Evolutionary conservation across 2,888 invertebrate species (phyloP).

Genomic region (Eupithecia subfuscata): DNA sequence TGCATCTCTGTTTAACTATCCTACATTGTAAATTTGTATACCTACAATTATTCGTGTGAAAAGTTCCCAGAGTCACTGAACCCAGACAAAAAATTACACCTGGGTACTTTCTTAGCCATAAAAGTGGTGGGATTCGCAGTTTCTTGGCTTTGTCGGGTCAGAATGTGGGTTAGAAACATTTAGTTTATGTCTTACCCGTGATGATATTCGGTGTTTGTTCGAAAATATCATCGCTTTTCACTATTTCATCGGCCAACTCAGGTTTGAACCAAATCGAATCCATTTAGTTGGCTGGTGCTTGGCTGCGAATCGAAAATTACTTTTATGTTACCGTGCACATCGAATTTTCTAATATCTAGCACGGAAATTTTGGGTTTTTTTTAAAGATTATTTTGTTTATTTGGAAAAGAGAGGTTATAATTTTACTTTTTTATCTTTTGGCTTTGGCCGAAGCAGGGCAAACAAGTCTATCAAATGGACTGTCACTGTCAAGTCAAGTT

Average conservation of each 20-base stretch:
- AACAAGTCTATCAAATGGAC: neutral
- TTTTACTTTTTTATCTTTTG: neutral
- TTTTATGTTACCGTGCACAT: neutral
- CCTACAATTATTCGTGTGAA: neutral
- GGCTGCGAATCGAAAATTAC: neutral
- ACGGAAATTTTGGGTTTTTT: neutral
- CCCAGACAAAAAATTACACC: neutral
- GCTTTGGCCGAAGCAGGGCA: neutral
- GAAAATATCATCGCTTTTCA: conserved; percentile 70
- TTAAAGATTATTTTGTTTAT: neutral
- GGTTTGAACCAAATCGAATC: conserved; percentile 69
- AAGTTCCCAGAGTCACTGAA: neutral
- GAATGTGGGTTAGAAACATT: neutral
- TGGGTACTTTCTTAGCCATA: neutral
- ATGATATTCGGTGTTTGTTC: conserved; percentile 73
- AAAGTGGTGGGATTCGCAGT: neutral
- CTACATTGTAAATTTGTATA: too few species aligned
- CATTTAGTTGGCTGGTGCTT: conserved; percentile 51
- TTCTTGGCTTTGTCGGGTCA: neutral
- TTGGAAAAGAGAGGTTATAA: conserved; percentile 13
- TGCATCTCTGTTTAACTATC: neutral
- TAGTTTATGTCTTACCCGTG: conserved; percentile 65
- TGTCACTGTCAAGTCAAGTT: neutral
- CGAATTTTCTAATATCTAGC: neutral
- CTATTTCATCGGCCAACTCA: conserved; percentile 71